phyloP scores from a whole-genome alignment of 2,113 vertebrate species.

The Nibea albiflora region DNA sequence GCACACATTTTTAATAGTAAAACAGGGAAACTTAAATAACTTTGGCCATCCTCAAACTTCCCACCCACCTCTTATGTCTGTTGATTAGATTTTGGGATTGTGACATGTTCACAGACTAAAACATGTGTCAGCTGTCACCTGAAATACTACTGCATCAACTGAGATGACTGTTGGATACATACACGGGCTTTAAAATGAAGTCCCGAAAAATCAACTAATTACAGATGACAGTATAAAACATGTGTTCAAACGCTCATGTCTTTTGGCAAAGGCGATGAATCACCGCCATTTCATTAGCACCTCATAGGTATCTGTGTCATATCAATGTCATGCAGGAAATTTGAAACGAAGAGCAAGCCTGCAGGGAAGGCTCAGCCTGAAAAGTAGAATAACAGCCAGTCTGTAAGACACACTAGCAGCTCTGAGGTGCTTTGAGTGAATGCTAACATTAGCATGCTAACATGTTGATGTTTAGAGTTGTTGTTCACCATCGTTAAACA shows the following conservation, averaged over 20 bases:
- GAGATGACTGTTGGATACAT: not conserved
- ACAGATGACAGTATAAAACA: conserved; percentile 11
- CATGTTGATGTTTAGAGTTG: too few relatives aligned
- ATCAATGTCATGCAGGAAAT: conserved; percentile 40
- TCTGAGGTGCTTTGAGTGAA: not conserved
- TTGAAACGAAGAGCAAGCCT: conserved; percentile 30
- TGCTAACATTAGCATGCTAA: not conserved
- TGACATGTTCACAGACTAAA: not conserved
- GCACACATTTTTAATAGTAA: not conserved
- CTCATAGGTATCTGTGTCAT: conserved; percentile 13
- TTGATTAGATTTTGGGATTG: not conserved
- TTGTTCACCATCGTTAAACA: not conserved
- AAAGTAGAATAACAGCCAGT: conserved; percentile 5
- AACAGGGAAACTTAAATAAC: conserved; percentile 1
- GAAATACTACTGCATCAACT: not conserved
- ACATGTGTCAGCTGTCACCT: conserved; percentile 4
- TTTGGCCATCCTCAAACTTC: conserved; percentile 9
- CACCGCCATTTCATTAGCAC: conserved; percentile 9
- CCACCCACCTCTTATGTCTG: conserved; percentile 13
- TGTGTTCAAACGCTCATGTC: conserved; percentile 19
- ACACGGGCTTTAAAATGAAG: conserved; percentile 10
- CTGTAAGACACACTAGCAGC: not conserved
- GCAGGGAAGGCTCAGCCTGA: conserved; percentile 22
- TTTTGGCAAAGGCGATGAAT: not conserved
- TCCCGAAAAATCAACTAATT: conserved; percentile 13